phyloP scores from a whole-genome alignment of 2,113 vertebrate species.

The Perognathus longimembris region DNA sequence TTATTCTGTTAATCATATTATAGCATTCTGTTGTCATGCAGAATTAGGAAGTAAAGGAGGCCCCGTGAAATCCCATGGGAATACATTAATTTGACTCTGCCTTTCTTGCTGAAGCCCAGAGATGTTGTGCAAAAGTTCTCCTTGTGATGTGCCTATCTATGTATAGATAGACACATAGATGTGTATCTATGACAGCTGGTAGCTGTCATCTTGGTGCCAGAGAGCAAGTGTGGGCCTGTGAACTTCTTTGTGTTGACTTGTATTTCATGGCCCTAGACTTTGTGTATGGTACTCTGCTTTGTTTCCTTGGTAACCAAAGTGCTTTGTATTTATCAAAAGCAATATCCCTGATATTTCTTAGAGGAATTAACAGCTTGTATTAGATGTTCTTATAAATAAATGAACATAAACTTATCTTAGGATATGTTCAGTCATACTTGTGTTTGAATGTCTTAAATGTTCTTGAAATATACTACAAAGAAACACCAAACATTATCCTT shows the following conservation, averaged over 20 bases:
- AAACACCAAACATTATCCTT: background rate
- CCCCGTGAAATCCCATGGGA: background rate
- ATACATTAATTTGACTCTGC: background rate
- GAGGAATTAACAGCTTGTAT: background rate
- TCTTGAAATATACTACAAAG: background rate
- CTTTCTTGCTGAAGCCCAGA: background rate
- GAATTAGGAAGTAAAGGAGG: slow-evolving; percentile 16
- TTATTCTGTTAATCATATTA: background rate
- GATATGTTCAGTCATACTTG: background rate
- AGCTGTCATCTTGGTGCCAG: background rate
- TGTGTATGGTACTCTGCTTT: background rate
- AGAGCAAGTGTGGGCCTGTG: background rate
- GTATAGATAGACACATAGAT: background rate
- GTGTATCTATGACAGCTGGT: background rate
- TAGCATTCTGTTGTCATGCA: background rate
- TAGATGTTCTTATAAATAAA: slow-evolving; percentile 20
- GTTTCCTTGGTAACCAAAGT: background rate
- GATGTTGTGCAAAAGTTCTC: background rate
- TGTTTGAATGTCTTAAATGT: background rate
- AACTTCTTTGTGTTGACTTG: background rate
- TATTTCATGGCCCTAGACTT: background rate
- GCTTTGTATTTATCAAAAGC: background rate
- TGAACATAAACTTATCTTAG: background rate
- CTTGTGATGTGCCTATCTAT: background rate
- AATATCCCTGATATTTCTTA: background rate